Conservation (phyloP, 2,113 vertebrate species). For the Neopipo cinnamomea region DNA sequence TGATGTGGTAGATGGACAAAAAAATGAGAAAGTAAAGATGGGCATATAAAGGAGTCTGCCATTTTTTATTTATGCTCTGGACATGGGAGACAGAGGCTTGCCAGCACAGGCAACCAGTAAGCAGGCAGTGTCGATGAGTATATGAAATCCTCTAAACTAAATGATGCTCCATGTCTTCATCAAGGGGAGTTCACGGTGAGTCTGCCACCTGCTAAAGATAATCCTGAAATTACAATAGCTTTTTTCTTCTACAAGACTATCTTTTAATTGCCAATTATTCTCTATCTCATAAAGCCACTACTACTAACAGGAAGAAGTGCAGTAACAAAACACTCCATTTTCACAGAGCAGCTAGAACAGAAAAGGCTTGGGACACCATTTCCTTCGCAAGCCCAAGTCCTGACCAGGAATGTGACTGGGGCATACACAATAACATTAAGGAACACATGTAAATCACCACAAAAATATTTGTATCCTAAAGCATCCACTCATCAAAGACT, state of each 20-base stretch:
- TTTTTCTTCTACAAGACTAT: background rate
- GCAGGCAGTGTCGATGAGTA: rapidly evolving
- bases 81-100: background rate
- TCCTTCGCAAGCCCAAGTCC: rapidly evolving
- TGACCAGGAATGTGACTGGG: background rate
- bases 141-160: background rate
- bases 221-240: background rate
- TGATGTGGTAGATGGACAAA: background rate
- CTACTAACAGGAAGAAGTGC: background rate
- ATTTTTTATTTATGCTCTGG: background rate
- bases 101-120: background rate
- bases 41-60: background rate
- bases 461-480: background rate
- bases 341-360: background rate
- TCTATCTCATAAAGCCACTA: background rate
- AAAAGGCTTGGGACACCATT: background rate
- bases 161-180: background rate
- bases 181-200: background rate
- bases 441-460: background rate
- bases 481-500: background rate
- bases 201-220: background rate
- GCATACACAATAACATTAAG: background rate
- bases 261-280: background rate
- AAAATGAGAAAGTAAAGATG: background rate
- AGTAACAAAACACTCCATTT: background rate